A percentile compares a stretch with the other conserved stretches of the same genome.
phyloP scores from a whole-genome alignment of 2,888 invertebrate species.

The Automeris io region DNA sequence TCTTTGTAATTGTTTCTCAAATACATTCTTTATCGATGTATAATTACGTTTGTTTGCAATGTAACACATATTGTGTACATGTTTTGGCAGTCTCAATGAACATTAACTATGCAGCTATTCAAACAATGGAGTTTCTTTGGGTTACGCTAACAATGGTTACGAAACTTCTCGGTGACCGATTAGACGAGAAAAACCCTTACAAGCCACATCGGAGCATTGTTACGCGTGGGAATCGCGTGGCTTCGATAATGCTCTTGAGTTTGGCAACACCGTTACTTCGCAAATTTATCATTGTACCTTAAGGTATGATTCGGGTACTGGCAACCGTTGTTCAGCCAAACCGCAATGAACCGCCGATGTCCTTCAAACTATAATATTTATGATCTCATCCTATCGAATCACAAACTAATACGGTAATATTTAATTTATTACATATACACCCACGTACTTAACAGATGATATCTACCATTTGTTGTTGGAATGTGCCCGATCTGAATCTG shows the following conservation, averaged over 20 bases:
- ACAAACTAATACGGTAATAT: slow-evolving; percentile 1
- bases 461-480: too few species aligned
- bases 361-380: too few species aligned
- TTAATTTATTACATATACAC: slow-evolving; percentile 1
- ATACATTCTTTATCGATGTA: not conserved
- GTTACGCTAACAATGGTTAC: slow-evolving; percentile 51
- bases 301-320: too few species aligned
- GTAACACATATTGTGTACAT: not conserved
- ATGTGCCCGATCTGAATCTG: too few species aligned
- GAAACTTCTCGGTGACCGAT: slow-evolving; percentile 51
- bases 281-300: too few species aligned
- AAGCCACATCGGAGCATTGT: slow-evolving; percentile 37
- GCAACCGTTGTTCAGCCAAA: too few species aligned
- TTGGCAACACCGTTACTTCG: slow-evolving; percentile 4
- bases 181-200: slow-evolving; percentile 46
- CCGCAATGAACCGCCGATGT: too few species aligned
- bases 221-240: slow-evolving; percentile 45
- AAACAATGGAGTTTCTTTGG: slow-evolving; percentile 42
- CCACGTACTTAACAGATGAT: not conserved
- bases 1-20: too few species aligned
- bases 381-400: slow-evolving; percentile 1
- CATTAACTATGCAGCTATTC: slow-evolving; percentile 17
- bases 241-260: slow-evolving; percentile 2
- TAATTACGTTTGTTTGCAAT: not conserved
- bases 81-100: not conserved